phyloP scores from a whole-genome alignment of 2,888 invertebrate species.

The Caenorhabditis zanzibari region DNA sequence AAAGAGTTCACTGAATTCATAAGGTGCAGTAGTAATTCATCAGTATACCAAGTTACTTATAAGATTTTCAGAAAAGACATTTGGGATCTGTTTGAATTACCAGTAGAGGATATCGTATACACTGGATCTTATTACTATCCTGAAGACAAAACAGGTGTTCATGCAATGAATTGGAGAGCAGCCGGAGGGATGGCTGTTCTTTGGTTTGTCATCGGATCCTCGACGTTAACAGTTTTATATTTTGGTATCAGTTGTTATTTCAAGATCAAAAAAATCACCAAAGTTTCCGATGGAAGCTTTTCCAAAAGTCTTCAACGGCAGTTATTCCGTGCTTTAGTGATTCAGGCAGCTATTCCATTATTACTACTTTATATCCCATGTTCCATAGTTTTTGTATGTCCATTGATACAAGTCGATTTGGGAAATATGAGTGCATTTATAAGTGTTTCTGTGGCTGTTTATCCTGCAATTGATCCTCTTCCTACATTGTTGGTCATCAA shows the following conservation, averaged over 20 bases:
- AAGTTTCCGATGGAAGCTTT: slow-evolving; percentile 7
- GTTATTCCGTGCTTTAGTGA: slow-evolving; percentile 40
- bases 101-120: slow-evolving; percentile 48
- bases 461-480: slow-evolving; percentile 46
- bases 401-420: slow-evolving; percentile 34
- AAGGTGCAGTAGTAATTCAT: too few relatives aligned
- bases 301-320: slow-evolving; percentile 36
- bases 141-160: slow-evolving; percentile 29
- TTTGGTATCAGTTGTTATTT: slow-evolving; percentile 42
- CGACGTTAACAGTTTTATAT: slow-evolving; percentile 35
- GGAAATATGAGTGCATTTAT: slow-evolving; percentile 51
- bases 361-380: slow-evolving; percentile 55
- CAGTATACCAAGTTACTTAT: too few relatives aligned
- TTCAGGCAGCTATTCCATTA: slow-evolving; percentile 42
- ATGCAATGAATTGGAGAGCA: slow-evolving; percentile 41
- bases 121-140: slow-evolving; percentile 50
- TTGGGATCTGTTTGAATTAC: slow-evolving; percentile 49
- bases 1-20: slow-evolving; percentile 45
- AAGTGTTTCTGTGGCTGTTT: slow-evolving; percentile 45
- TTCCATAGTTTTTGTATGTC: slow-evolving; percentile 46
- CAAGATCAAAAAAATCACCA: slow-evolving; percentile 24
- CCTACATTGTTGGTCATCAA: slow-evolving; percentile 34
- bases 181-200: slow-evolving; percentile 42
- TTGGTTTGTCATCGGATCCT: slow-evolving; percentile 53
- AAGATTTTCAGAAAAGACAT: slow-evolving; percentile 53